Conservation (phyloP, 2,888 invertebrate genomes). For the Leptinotarsa juncta region DNA sequence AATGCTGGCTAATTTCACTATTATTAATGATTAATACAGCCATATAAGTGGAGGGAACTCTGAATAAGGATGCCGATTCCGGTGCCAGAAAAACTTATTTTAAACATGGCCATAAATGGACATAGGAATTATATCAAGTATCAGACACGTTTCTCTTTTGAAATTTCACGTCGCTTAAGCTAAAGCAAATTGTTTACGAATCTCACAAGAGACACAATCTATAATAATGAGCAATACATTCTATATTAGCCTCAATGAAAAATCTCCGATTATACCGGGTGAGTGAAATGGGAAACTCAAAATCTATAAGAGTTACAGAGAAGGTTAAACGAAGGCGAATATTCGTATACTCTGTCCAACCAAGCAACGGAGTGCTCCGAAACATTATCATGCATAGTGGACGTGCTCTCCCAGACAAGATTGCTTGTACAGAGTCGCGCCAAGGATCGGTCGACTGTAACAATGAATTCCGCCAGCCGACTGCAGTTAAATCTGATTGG, state of each 20-base stretch:
- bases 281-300: neutral
- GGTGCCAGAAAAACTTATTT: constrained; percentile 23
- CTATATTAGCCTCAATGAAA: neutral
- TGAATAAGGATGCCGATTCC: constrained; percentile 19
- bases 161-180: constrained; percentile 17
- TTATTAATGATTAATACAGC: constrained; percentile 17
- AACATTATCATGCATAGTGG: too few relatives aligned
- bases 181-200: neutral
- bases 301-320: too few relatives aligned
- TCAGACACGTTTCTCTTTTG: constrained; percentile 16
- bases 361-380: too few relatives aligned
- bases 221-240: constrained; percentile 15
- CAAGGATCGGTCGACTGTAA: too few relatives aligned
- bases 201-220: constrained; percentile 6
- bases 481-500: too few relatives aligned
- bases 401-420: too few relatives aligned
- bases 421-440: too few relatives aligned
- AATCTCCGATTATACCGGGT: neutral
- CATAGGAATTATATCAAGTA: constrained; percentile 4
- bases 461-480: too few relatives aligned
- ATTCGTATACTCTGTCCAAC: too few relatives aligned
- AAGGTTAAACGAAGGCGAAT: too few relatives aligned
- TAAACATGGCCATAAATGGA: constrained; percentile 20
- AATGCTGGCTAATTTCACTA: constrained; percentile 10
- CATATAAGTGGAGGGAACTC: constrained; percentile 21